phyloP scores from a whole-genome alignment of 1,140 invertebrate genomes.

The Hyphantria cunea region DNA sequence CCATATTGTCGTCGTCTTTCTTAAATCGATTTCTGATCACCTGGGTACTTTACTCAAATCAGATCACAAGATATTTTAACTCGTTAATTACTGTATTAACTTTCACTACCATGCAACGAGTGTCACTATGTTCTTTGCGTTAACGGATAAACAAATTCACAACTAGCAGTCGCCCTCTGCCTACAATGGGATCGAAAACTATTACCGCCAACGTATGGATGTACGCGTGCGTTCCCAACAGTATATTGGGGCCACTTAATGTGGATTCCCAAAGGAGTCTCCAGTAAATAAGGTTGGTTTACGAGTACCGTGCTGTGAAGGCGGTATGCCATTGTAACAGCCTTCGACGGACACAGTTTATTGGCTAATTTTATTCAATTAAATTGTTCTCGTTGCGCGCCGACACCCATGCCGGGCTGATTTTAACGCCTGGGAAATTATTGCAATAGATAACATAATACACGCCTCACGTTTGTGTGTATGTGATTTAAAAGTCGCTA shows the following conservation, averaged over 20 bases:
- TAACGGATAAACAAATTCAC: neutral
- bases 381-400: conserved; percentile 70
- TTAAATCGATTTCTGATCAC: too few species aligned
- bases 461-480: conserved; percentile 40
- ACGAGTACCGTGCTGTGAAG: conserved; percentile 47
- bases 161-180: conserved; percentile 7
- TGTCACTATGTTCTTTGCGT: neutral
- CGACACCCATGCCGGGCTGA: conserved; percentile 47
- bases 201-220: conserved; percentile 48
- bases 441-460: conserved; percentile 68
- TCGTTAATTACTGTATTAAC: too few species aligned
- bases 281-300: conserved; percentile 74
- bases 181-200: conserved; percentile 42
- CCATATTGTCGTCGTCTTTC: too few species aligned
- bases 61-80: too few species aligned
- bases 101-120: neutral
- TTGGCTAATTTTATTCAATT: conserved; percentile 81
- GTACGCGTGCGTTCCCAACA: conserved; percentile 53
- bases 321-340: conserved; percentile 74
- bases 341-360: conserved; percentile 69
- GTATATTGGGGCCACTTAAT: conserved; percentile 64
- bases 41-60: too few species aligned
- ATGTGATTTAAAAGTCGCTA: conserved; percentile 56
- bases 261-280: conserved; percentile 61
- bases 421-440: conserved; percentile 73